Evolutionary conservation across 1,140 invertebrate species (phyloP).

Genomic region (Pentalonia nigronervosa): DNA sequence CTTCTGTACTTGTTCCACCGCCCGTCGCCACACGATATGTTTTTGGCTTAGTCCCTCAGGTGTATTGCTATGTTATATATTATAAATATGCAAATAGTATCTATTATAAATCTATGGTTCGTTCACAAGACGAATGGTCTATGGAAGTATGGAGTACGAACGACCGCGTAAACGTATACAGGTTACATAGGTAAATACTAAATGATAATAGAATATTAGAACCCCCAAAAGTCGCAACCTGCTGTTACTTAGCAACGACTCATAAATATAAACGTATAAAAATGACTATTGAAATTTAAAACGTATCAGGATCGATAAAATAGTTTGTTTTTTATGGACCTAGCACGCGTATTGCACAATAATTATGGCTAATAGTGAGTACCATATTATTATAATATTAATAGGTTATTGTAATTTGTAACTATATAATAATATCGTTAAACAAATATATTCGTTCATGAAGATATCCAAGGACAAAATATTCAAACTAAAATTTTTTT

Average conservation of each 20-base stretch:
- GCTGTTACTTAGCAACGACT: constrained; percentile 2
- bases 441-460: background rate
- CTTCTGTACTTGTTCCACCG: background rate
- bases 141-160: background rate
- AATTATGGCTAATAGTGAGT: constrained; percentile 35
- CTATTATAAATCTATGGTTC: background rate
- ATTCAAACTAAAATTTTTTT: background rate
- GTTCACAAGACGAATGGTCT: background rate
- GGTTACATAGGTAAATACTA: background rate
- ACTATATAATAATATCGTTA: background rate
- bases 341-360: background rate
- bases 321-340: background rate
- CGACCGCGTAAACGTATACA: background rate
- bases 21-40: no score
- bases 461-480: background rate
- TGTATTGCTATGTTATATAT: no score
- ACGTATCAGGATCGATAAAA: background rate
- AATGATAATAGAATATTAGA: background rate
- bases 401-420: background rate
- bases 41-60: no score
- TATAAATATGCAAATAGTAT: no score
- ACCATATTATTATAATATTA: background rate
- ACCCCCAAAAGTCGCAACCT: background rate
- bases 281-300: background rate
- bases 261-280: background rate